Conservation (phyloP, 64 coral and sea anemone genomes). For the Dendrophyllia cribrosa region DNA sequence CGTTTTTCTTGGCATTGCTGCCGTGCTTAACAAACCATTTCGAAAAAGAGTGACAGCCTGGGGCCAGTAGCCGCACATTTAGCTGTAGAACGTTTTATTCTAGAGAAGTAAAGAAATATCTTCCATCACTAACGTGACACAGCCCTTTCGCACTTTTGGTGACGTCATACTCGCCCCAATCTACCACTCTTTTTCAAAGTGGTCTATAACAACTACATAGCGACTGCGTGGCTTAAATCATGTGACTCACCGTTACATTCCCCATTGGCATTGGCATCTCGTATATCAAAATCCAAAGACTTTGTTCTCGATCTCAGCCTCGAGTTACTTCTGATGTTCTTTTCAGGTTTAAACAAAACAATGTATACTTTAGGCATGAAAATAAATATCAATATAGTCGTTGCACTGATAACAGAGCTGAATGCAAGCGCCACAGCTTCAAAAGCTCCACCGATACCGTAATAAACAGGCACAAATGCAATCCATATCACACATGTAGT, state of each 20-base stretch:
- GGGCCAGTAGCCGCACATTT: too few relatives aligned
- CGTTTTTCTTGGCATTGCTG: too few relatives aligned
- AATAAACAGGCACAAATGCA: conserved; percentile 86
- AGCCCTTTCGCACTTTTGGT: too few relatives aligned
- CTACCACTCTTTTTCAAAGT: too few relatives aligned
- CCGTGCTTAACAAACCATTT: too few relatives aligned
- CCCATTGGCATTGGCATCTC: background rate
- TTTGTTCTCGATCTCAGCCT: conserved; percentile 72
- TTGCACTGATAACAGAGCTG: conserved; percentile 76
- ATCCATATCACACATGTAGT: conserved; percentile 91
- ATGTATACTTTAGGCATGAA: conserved; percentile 90
- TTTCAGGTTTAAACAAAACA: conserved; percentile 87
- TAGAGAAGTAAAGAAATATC: too few relatives aligned
- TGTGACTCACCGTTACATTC: background rate
- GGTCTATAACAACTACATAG: too few relatives aligned
- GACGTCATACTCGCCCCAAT: too few relatives aligned
- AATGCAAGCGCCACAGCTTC: conserved; percentile 62
- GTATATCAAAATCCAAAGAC: conserved; percentile 31
- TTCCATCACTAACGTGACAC: too few relatives aligned
- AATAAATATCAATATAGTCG: conserved; percentile 79
- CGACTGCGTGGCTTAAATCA: too few relatives aligned
- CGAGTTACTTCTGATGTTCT: conserved; percentile 82
- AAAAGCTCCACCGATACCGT: conserved; percentile 55
- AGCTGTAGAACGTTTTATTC: too few relatives aligned
- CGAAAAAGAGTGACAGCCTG: too few relatives aligned